Conservation (phyloP, 2,797 vertebrate species). For the Myotis planiceps region DNA sequence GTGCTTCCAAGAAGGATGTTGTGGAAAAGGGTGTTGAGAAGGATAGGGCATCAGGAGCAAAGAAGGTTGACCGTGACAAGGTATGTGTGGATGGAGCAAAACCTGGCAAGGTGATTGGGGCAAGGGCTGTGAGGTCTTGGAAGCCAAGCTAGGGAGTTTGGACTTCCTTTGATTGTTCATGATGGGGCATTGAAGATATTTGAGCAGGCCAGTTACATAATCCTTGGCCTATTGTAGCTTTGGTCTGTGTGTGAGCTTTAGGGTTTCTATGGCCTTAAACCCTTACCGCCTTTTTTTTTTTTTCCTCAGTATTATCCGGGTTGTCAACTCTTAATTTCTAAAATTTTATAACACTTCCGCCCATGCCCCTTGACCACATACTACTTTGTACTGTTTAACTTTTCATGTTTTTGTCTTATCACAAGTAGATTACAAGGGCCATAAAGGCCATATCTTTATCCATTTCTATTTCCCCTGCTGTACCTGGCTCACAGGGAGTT, state of each 20-base stretch:
- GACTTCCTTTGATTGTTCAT: neutral
- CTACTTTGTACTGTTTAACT: constrained; percentile 26
- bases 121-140: neutral
- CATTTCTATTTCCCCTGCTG: constrained; percentile 20
- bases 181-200: neutral
- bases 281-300: no score
- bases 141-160: neutral
- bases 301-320: neutral
- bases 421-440: constrained; percentile 38
- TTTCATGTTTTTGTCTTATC: constrained; percentile 61
- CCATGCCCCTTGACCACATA: neutral
- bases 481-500: neutral
- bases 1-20: neutral
- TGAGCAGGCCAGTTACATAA: neutral
- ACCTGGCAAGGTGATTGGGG: neutral
- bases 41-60: neutral
- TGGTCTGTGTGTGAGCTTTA: neutral
- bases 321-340: neutral
- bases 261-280: neutral
- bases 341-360: neutral
- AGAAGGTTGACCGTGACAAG: neutral
- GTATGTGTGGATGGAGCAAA: neutral
- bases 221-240: neutral
- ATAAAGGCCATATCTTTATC: constrained; percentile 44
- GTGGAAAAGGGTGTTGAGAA: neutral